Evolutionary conservation across 2,888 invertebrate genomes (phyloP).

Genomic region (Limnephilus marmoratus): DNA sequence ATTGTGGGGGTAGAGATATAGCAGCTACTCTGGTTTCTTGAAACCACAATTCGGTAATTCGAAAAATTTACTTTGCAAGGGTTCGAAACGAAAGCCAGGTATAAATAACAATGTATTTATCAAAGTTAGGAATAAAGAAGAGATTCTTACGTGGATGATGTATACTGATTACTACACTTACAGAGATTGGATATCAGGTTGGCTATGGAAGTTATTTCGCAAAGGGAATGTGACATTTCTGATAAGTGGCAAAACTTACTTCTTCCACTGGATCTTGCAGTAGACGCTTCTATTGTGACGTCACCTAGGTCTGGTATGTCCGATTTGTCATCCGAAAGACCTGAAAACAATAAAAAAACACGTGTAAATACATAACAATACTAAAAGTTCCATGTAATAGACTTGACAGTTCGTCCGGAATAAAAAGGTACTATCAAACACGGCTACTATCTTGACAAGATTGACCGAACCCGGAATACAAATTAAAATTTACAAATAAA

Average conservation of each 20-base stretch:
- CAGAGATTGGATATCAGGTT: not conserved
- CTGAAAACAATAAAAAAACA: slow-evolving; percentile 11
- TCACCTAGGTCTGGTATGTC: slow-evolving; percentile 21
- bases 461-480: too few relatives aligned
- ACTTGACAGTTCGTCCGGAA: too few relatives aligned
- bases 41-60: not conserved
- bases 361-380: too few relatives aligned
- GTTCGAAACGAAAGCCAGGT: not conserved
- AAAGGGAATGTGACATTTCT: not conserved
- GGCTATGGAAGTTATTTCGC: not conserved
- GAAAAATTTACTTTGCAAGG: not conserved
- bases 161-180: not conserved
- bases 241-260: not conserved
- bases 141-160: not conserved
- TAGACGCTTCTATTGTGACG: not conserved
- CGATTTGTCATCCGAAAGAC: slow-evolving; percentile 21
- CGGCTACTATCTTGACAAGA: too few relatives aligned
- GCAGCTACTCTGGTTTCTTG: not conserved
- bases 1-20: too few relatives aligned
- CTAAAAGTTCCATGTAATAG: not conserved
- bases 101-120: not conserved
- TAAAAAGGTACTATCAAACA: too few relatives aligned
- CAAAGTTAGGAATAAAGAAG: not conserved
- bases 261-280: slow-evolving; percentile 12
- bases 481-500: too few relatives aligned